phyloP scores from a whole-genome alignment of 2,797 vertebrate species.

The Cyprinodon diabolis region DNA sequence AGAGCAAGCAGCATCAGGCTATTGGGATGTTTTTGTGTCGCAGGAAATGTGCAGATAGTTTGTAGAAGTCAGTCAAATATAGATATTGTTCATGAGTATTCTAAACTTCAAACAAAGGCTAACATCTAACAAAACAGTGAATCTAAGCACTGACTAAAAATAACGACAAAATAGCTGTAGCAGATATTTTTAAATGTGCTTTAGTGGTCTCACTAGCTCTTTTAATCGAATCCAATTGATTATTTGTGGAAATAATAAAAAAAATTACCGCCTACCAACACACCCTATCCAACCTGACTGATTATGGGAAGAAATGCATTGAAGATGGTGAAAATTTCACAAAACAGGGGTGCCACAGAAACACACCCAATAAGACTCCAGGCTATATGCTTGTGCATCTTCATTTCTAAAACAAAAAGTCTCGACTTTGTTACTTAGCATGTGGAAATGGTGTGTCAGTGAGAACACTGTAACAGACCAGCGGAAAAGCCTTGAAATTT shows the following conservation, averaged over 20 bases:
- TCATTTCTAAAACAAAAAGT: too few species aligned
- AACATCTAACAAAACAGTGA: not conserved
- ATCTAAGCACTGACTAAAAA: not conserved
- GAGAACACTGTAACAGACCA: not conserved
- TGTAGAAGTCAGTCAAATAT: not conserved
- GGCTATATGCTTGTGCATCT: not conserved
- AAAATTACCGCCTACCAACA: not conserved
- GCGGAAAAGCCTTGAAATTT: not conserved
- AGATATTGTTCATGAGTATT: too few species aligned
- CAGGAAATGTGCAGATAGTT: not conserved
- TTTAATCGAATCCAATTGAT: not conserved
- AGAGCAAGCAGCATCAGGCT: too few species aligned
- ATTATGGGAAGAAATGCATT: not conserved
- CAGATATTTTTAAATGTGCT: not conserved
- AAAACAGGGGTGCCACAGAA: not conserved
- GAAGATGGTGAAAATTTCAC: not conserved
- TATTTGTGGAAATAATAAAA: not conserved
- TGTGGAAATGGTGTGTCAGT: not conserved
- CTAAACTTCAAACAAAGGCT: not conserved
- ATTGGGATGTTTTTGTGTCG: not conserved
- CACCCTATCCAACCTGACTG: not conserved
- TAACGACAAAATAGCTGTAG: not conserved
- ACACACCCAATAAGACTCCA: too few species aligned
- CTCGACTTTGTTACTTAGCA: too few species aligned
- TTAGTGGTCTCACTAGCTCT: not conserved